Evolutionary conservation across 1,140 invertebrate species (phyloP), one percentile per base, ranked within the genome.

Genomic region (Zelostemma sp.): DNA sequence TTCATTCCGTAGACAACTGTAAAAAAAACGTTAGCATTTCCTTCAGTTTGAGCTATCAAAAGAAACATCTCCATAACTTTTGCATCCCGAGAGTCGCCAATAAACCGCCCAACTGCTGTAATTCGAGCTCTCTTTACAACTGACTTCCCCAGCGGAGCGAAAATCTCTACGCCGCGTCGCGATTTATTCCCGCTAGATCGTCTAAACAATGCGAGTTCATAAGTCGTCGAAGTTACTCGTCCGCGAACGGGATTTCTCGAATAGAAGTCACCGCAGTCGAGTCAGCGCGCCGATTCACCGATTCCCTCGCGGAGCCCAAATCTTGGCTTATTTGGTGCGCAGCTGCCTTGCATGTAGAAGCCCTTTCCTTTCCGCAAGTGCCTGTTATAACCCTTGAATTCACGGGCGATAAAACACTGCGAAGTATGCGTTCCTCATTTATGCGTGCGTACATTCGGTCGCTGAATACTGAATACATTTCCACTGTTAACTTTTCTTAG

Each of bases 101-200:
- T 77, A 77, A 76, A 76, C 58, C 46, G 62, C 49, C 61, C 69
- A 75, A 69, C 63, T 72, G 56, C 66, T 47, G 73, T 61, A 68
- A 75, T 72, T 68, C 61, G 71, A 63, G 51, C 65, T 61, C 51
- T 57, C 59, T 70, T 75, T 75, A 75, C 73, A 75, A 57, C 66
- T 48, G 50, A 21, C 60, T 64, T 68, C 51, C 66, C 61, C 56
- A n/a, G n/a, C n/a, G n/a, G n/a, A n/a, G n/a, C n/a, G n/a, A n/a
- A n/a, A n/a, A n/a, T n/a, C n/a, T n/a, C n/a, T n/a, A n/a, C n/a
- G n/a, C n/a, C n/a, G n/a, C n/a, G n/a, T n/a, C n/a, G n/a, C n/a
- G n/a, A n/a, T n/a, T n/a, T n/a, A n/a, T n/a, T n/a, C n/a, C n/a
- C n/a, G n/a, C n/a, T n/a, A n/a, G n/a, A n/a, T n/a, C n/a, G n/a